Evolutionary conservation across 2,888 invertebrate species (phyloP).

Genomic region (Punctoribates punctum): DNA sequence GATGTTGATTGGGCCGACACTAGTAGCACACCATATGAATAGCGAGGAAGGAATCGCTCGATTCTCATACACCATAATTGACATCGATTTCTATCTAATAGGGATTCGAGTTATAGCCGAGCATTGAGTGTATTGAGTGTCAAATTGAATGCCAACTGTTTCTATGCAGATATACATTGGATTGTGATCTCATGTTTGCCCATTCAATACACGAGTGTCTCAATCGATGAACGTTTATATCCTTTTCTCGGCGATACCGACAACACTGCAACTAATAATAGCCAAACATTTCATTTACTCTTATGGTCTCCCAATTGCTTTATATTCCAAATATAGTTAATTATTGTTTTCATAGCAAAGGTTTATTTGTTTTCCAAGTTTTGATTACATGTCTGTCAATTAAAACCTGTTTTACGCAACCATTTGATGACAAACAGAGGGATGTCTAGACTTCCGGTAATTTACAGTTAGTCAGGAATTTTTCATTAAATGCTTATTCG

Average conservation of each 20-base stretch:
- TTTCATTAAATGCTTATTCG: too few species aligned
- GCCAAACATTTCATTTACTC: neutral
- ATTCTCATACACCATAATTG: neutral
- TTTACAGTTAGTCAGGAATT: too few species aligned
- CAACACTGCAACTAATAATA: neutral
- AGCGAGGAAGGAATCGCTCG: too few species aligned
- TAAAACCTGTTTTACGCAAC: too few species aligned
- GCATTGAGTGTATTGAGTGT: neutral
- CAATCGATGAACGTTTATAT: conserved; percentile 4
- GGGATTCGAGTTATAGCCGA: neutral
- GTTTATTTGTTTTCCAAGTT: neutral
- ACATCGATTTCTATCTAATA: conserved; percentile 7
- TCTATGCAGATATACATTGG: conserved; percentile 18
- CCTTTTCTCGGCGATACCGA: neutral
- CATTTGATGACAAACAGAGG: too few species aligned
- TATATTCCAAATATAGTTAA: neutral
- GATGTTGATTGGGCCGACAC: neutral
- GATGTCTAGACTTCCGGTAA: too few species aligned
- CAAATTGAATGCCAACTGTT: conserved; percentile 13
- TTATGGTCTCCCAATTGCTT: neutral
- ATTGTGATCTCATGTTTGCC: conserved; percentile 23
- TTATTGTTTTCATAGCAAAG: neutral
- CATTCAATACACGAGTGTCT: neutral
- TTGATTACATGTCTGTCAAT: neutral
- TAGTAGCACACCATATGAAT: too few species aligned